Base-by-base conservation (phyloP, 2,113 vertebrate genomes). In the Odobenus rosmarus region DNA sequence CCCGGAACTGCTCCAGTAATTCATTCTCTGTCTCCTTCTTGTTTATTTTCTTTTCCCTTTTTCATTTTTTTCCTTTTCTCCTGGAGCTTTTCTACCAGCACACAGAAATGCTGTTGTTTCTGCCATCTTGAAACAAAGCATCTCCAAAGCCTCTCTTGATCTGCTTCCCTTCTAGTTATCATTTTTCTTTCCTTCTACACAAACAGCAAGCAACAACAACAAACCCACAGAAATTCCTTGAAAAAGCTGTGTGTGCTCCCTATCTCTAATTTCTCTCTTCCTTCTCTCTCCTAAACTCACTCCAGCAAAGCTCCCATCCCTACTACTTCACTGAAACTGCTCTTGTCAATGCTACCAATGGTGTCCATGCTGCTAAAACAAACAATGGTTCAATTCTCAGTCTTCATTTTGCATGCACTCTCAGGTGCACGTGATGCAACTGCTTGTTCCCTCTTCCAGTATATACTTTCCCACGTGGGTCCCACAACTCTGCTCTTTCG, bases 131-230 rank as follows among this genome's bases (percentile, higher is more conserved):
- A 95, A 82, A 53, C 18, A 80, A 95, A 90, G 74, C 7, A 69
- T 18, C 23, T 16, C 36, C 1, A 49, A 57, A 26, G 12, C 39
- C 16, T 62, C 3, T 77, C 16, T 87, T 72, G 19, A 39, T 36
- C 83, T 12, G 21, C 33, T 92, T 72, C 24, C 36, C 13, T 46
- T 67, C 28, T 55, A 82, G 11, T 91, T 69, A 72, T 71, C 59
- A 80, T 23, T 49, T 67, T 90, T 90, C n/a, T 55, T 89, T 95
- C 36, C 26, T 97, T 87, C 79, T 71, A 39, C 36, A 79, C 12
- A 19, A 53, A 39, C 16, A 80, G 33, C 5, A 46, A 79, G 28
- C 12, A 69, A 39, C 33, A n/a, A 61, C 55, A 53, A 74, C 39
- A 42, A 81, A 11, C 33, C 7, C 46, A 51, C 55, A 55, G 39